phyloP scores from a whole-genome alignment of 2,113 vertebrate species.

The Atherinomorus stipes region DNA sequence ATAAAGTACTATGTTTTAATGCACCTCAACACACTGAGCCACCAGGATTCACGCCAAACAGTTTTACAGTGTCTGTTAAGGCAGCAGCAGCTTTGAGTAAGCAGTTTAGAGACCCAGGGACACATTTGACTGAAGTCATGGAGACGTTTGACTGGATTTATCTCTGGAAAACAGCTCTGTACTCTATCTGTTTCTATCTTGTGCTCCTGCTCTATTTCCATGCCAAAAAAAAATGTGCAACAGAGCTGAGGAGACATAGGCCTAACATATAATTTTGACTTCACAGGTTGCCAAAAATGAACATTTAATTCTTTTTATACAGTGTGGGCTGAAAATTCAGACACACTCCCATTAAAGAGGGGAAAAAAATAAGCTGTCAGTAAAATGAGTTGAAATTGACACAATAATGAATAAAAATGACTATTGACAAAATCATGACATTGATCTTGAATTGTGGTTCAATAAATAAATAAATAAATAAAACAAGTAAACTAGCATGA shows the following conservation, averaged over 20 bases:
- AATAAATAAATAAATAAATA: too few relatives aligned
- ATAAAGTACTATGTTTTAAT: neutral
- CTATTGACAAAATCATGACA: too few relatives aligned
- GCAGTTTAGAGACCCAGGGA: constrained; percentile 47
- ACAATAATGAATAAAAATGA: too few relatives aligned
- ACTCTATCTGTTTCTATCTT: constrained; percentile 15
- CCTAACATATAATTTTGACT: neutral
- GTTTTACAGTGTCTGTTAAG: constrained; percentile 25
- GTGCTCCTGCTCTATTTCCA: constrained; percentile 3
- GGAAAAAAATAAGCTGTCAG: too few relatives aligned
- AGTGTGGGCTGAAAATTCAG: too few relatives aligned
- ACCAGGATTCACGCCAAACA: neutral
- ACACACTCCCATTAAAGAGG: too few relatives aligned
- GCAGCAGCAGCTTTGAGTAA: constrained; percentile 19
- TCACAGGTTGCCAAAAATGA: neutral
- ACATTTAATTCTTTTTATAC: too few relatives aligned
- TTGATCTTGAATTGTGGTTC: too few relatives aligned
- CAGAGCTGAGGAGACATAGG: neutral
- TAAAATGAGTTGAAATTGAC: too few relatives aligned
- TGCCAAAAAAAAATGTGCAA: constrained; percentile 4
- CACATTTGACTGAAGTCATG: constrained; percentile 26
- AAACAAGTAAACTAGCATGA: too few relatives aligned
- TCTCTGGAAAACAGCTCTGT: constrained; percentile 31
- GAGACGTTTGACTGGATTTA: constrained; percentile 35
- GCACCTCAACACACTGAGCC: constrained; percentile 4